Percentiles rank a stretch among this genome's conserved stretches.
Conservation (phyloP, 2,797 vertebrate genomes). For the Gymnocypris eckloni region DNA sequence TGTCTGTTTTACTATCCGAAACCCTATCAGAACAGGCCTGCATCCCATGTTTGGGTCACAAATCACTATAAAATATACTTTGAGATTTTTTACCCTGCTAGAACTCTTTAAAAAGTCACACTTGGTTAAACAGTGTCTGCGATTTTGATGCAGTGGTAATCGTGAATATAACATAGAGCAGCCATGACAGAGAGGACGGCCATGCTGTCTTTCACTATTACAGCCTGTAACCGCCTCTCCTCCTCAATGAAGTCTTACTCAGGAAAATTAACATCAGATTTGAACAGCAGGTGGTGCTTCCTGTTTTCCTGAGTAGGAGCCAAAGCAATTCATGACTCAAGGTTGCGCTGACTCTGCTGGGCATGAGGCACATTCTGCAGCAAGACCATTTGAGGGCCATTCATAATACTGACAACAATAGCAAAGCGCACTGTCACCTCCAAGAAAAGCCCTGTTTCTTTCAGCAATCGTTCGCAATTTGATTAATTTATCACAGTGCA, state of each 20-base stretch:
- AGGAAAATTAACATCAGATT: slow-evolving; percentile 53
- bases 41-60: not conserved
- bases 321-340: slow-evolving; percentile 57
- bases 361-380: slow-evolving; percentile 33
- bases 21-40: not conserved
- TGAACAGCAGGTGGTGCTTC: slow-evolving; percentile 57
- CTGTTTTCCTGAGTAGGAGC: slow-evolving; percentile 52
- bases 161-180: slow-evolving; percentile 10
- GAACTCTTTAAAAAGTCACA: not conserved
- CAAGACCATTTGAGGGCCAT: slow-evolving; percentile 42
- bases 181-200: slow-evolving; percentile 34
- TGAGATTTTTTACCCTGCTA: not conserved
- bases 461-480: slow-evolving; percentile 12
- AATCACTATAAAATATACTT: slow-evolving; percentile 3
- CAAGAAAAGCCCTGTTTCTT: slow-evolving; percentile 38
- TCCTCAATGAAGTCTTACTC: slow-evolving; percentile 50
- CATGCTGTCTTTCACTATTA: slow-evolving; percentile 32
- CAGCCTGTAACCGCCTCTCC: slow-evolving; percentile 12
- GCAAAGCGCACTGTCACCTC: slow-evolving; percentile 39
- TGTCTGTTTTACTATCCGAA: not conserved
- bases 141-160: slow-evolving; percentile 3
- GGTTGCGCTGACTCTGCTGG: slow-evolving; percentile 47
- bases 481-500: slow-evolving; percentile 43
- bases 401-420: slow-evolving; percentile 50
- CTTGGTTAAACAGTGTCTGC: not conserved